These are phyloP conservation scores for Eumaeus atala DNA, from an alignment of 1,140 invertebrate species.

Conservation along the genomic window DNA sequence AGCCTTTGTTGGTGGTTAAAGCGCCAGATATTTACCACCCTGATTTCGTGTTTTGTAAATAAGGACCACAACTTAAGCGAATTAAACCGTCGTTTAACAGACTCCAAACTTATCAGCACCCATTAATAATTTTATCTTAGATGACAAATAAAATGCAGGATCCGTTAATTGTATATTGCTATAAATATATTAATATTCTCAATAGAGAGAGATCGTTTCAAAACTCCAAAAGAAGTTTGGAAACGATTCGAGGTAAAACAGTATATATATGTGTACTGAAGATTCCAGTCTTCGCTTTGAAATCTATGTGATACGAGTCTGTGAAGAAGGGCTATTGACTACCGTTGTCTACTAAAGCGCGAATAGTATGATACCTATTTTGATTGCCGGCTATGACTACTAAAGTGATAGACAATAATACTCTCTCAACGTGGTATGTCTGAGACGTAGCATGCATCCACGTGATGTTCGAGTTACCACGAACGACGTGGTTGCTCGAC, in stretches of 20 bases:
- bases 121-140: conserved; percentile 28
- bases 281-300: conserved; percentile 15
- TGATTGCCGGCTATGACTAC: conserved; percentile 15
- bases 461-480: no score
- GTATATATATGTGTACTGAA: conserved; percentile 20
- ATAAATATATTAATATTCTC: conserved; percentile 5
- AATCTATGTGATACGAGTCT: conserved; percentile 16
- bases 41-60: conserved; percentile 29
- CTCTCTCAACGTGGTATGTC: neutral
- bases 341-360: conserved; percentile 22
- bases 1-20: neutral
- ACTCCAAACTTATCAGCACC: conserved; percentile 34
- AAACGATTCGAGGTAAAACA: conserved; percentile 16
- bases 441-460: no score
- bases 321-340: conserved; percentile 24
- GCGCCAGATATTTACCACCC: conserved; percentile 33
- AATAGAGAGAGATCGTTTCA: no score
- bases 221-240: neutral
- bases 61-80: conserved; percentile 21
- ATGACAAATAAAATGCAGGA: conserved; percentile 20
- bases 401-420: conserved; percentile 19
- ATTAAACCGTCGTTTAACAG: conserved; percentile 26
- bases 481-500: no score
- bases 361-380: conserved; percentile 15
- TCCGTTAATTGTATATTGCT: conserved; percentile 20